phyloP scores from a whole-genome alignment of 2,888 invertebrate genomes.

The Eupithecia tripunctaria region DNA sequence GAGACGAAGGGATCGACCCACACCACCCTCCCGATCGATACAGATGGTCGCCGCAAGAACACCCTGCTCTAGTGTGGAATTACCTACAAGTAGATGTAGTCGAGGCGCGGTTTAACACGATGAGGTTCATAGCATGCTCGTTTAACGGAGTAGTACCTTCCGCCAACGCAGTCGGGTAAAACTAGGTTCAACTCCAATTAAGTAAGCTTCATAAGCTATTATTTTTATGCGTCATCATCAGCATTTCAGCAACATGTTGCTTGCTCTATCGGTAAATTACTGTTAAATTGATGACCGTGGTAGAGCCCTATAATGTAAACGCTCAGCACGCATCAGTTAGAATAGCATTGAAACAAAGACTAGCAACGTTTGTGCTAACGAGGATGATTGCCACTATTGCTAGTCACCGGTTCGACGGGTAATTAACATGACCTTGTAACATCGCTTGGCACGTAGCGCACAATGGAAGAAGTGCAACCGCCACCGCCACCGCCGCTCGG shows the following conservation, averaged over 20 bases:
- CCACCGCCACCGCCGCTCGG: not conserved
- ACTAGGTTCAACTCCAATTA: not conserved
- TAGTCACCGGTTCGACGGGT: constrained; percentile 68
- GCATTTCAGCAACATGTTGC: not conserved
- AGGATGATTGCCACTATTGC: constrained; percentile 59
- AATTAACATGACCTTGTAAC: constrained; percentile 78
- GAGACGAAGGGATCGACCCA: constrained; percentile 80
- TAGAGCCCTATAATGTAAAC: not conserved
- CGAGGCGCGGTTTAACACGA: constrained; percentile 52
- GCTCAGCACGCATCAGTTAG: constrained; percentile 25
- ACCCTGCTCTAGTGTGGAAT: constrained; percentile 62
- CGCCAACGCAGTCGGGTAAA: not conserved
- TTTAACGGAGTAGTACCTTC: not conserved
- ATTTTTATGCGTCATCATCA: not conserved
- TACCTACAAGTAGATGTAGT: constrained; percentile 45
- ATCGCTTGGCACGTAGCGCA: constrained; percentile 59
- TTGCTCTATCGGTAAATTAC: constrained; percentile 8
- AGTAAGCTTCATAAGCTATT: not conserved
- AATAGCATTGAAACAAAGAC: constrained; percentile 35
- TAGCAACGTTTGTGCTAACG: constrained; percentile 54
- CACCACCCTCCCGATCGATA: constrained; percentile 82
- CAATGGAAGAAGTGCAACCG: constrained; percentile 75
- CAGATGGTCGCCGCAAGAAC: constrained; percentile 79
- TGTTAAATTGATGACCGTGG: not conserved
- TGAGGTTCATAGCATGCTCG: constrained; percentile 45